phyloP scores from a whole-genome alignment of 37 sponge, comb jelly and placozoan species.

The Tethya wilhelma region DNA sequence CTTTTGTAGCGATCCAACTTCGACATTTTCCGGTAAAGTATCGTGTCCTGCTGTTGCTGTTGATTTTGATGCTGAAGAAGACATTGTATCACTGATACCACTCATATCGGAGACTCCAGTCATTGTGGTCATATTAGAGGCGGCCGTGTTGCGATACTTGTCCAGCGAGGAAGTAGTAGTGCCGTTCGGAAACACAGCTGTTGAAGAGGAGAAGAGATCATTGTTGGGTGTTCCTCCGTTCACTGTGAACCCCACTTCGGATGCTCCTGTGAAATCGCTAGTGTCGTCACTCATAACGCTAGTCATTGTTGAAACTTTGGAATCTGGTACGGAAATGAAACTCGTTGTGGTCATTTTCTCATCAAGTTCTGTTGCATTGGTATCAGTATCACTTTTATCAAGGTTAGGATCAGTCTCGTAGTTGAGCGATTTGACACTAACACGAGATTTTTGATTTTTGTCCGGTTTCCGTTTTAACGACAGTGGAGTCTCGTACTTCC shows the following conservation, averaged over 20 bases:
- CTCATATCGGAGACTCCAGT: too few relatives aligned
- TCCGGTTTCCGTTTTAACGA: too few relatives aligned
- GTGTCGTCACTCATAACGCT: not conserved
- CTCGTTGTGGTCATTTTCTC: not conserved
- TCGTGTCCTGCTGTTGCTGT: too few relatives aligned
- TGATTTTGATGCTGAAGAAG: too few relatives aligned
- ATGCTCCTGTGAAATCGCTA: not conserved
- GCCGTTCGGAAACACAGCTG: too few relatives aligned
- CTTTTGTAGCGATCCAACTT: too few relatives aligned
- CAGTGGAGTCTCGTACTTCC: conserved; percentile 22
- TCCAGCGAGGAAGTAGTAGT: too few relatives aligned
- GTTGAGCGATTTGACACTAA: conserved; percentile 4
- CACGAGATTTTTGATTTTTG: not conserved
- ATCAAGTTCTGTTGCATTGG: not conserved
- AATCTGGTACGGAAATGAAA: not conserved
- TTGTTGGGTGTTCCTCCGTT: not conserved
- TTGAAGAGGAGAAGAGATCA: too few relatives aligned
- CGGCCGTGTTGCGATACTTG: too few relatives aligned
- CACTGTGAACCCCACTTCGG: not conserved
- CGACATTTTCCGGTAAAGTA: too few relatives aligned
- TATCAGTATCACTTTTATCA: not conserved
- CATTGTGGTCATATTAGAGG: too few relatives aligned
- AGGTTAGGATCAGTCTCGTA: conserved; percentile 6
- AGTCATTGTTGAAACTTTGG: not conserved
- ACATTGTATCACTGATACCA: too few relatives aligned